Evolutionary conservation across 2,797 vertebrate species (phyloP).

Genomic region (Oreochromis grahami): DNA sequence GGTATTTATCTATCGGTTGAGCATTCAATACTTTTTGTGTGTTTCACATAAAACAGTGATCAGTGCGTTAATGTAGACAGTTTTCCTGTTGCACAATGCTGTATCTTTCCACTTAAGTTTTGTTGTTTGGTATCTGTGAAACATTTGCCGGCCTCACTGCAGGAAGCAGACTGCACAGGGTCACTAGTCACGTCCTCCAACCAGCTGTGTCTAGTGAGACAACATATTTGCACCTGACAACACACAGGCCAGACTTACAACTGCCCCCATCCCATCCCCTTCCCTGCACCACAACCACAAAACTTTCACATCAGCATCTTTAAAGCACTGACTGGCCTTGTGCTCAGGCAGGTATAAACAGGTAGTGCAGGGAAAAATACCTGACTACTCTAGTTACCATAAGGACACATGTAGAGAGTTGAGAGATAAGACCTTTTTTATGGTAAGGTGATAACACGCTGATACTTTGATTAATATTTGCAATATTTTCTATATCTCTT

Average conservation of each 20-base stretch:
- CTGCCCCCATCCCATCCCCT: background rate
- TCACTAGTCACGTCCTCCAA: background rate
- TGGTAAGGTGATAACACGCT: background rate
- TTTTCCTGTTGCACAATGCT: background rate
- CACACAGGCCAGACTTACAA: background rate
- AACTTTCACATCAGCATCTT: background rate
- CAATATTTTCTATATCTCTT: conserved; percentile 7
- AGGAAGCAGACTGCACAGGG: conserved; percentile 5
- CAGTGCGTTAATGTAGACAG: background rate
- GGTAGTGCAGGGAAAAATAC: background rate
- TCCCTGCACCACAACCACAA: background rate
- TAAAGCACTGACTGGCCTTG: background rate
- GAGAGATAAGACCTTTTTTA: background rate
- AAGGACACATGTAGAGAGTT: background rate
- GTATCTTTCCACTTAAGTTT: background rate
- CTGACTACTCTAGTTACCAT: background rate
- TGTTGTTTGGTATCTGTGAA: background rate
- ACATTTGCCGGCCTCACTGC: background rate
- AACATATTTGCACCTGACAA: background rate
- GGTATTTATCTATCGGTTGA: background rate
- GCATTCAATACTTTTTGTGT: background rate
- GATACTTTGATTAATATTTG: background rate
- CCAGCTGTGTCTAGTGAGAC: conserved; percentile 7
- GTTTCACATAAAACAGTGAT: background rate
- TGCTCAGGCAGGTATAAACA: background rate